These are phyloP conservation scores for Xestoiulus laeticollis DNA, from an alignment of 2,888 invertebrate genomes.

Conservation along the genomic window DNA sequence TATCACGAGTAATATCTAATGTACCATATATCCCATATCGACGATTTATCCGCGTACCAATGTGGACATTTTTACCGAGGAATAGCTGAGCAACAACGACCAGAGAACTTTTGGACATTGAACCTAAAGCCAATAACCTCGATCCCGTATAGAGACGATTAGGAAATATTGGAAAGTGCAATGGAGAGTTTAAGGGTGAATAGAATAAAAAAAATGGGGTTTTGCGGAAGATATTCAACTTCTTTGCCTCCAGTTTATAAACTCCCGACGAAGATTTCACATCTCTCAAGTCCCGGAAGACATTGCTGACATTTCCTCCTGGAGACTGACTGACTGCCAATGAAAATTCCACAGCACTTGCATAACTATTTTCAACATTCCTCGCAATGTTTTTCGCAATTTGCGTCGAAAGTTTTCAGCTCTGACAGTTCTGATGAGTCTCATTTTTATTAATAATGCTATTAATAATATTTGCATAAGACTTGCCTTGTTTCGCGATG, in stretches of 20 bases:
- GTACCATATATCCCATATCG: neutral
- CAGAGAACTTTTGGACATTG: constrained; percentile 24
- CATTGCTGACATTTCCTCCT: neutral
- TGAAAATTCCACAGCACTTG: neutral
- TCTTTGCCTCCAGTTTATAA: neutral
- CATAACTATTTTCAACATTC: neutral
- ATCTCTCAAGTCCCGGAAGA: constrained; percentile 10
- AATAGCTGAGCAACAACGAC: neutral
- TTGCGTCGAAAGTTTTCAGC: neutral
- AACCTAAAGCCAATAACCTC: constrained; percentile 41
- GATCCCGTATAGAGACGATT: neutral
- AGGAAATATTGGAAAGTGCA: constrained; percentile 25
- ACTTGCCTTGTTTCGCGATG: neutral
- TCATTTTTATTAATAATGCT: neutral
- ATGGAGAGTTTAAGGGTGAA: neutral
- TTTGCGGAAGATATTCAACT: neutral
- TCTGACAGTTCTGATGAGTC: neutral
- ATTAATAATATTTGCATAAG: neutral
- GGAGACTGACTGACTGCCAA: constrained; percentile 7
- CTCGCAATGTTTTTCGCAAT: neutral
- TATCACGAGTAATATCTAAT: neutral
- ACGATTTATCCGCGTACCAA: neutral
- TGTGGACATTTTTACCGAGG: neutral
- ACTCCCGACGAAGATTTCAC: neutral
- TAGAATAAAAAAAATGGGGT: neutral